These are phyloP conservation scores for Sebastes vulpes DNA, from an alignment of 2,797 vertebrate species.

Conservation along the genomic window DNA sequence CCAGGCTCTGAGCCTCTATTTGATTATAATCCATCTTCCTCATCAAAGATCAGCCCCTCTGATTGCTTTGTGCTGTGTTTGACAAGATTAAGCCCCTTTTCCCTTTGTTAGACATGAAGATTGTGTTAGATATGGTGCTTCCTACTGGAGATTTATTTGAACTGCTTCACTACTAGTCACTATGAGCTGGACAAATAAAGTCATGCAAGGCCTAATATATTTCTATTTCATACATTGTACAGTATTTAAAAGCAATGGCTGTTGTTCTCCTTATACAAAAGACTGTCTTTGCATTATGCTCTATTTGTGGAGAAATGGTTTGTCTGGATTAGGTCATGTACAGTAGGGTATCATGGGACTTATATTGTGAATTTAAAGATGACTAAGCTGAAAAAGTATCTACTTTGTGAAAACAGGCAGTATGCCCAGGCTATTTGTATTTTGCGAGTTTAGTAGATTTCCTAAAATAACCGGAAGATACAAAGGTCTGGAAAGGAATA, in stretches of 20 bases:
- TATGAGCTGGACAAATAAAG: slow-evolving; percentile 15
- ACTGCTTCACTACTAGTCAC: slow-evolving; percentile 13
- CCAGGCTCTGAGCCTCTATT: slow-evolving; percentile 72
- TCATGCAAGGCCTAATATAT: slow-evolving; percentile 1
- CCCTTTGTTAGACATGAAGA: slow-evolving; percentile 61
- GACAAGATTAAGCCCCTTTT: slow-evolving; percentile 75
- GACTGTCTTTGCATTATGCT: background rate
- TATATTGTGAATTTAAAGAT: background rate
- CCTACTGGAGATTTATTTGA: slow-evolving; percentile 39
- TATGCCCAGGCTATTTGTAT: background rate
- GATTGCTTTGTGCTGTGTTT: slow-evolving; percentile 79
- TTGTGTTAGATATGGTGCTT: slow-evolving; percentile 59
- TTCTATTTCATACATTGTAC: background rate
- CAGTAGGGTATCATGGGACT: background rate
- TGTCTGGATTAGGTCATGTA: background rate
- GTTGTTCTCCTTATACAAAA: background rate
- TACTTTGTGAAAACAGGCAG: background rate
- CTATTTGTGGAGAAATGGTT: background rate
- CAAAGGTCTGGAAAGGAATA: background rate
- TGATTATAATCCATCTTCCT: slow-evolving; percentile 82
- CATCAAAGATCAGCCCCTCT: slow-evolving; percentile 76
- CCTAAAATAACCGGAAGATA: background rate
- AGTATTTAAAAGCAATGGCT: background rate
- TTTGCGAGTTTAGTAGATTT: background rate
- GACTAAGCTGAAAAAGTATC: background rate